A percentile compares a stretch with the other conserved stretches of the same genome.
Evolutionary conservation across 2,888 invertebrate genomes (phyloP).

Genomic region (Muschampia plurimacula): DNA sequence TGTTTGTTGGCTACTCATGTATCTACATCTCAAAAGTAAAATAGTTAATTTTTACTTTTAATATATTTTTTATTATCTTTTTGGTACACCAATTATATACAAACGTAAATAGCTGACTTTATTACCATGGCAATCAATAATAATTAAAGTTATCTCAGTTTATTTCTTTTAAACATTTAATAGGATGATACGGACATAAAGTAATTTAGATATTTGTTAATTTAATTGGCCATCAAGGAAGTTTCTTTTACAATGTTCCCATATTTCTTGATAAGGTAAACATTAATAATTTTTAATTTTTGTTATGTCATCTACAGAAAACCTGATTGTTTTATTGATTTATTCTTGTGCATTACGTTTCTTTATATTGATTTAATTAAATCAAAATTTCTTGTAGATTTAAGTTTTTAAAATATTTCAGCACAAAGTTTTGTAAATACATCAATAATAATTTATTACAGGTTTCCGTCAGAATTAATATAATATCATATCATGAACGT

Average conservation of each 20-base stretch:
- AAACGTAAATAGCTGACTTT: not conserved
- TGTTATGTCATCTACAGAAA: not conserved
- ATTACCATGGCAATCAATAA: constrained; percentile 1
- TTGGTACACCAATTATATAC: not conserved
- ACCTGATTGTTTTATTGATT: not conserved
- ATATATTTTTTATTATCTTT: not conserved
- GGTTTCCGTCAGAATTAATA: too few species aligned
- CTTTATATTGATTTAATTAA: too few species aligned
- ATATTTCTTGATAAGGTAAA: not conserved
- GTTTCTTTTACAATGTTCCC: constrained; percentile 7
- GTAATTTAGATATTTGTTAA: constrained; percentile 17
- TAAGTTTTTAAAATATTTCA: too few species aligned
- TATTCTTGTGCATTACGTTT: too few species aligned
- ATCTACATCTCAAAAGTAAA: too few species aligned
- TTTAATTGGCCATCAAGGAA: not conserved
- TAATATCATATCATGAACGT: too few species aligned
- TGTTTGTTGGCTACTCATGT: too few species aligned
- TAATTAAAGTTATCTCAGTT: not conserved
- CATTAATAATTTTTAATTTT: not conserved
- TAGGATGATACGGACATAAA: constrained; percentile 12
- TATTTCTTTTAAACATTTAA: not conserved
- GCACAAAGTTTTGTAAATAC: too few species aligned
- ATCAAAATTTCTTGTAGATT: too few species aligned
- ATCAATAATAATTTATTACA: too few species aligned
- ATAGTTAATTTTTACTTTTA: too few species aligned